These are phyloP conservation scores for Nemopilema nomurai DNA, from an alignment of 30 jellyfish, hydroid and myxozoan genomes.

Conservation along the genomic window DNA sequence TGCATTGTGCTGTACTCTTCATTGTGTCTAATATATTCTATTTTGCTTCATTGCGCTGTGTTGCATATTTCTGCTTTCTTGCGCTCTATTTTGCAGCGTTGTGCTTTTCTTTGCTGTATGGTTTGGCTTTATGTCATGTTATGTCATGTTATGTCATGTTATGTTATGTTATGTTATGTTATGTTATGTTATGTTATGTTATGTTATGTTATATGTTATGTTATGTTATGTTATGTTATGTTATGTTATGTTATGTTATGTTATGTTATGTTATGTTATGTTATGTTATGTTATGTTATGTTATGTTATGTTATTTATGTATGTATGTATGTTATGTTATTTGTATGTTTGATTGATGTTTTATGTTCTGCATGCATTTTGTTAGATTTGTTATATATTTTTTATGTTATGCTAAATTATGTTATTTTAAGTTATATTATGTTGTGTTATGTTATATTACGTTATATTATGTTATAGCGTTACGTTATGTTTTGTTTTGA, in stretches of 20 bases:
- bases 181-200: not conserved
- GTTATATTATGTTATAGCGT: not conserved
- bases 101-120: not conserved
- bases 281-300: conserved; percentile 41
- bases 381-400: not conserved
- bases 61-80: not conserved
- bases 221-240: conserved; percentile 50
- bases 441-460: not conserved
- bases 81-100: not conserved
- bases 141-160: conserved; percentile 21
- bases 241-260: conserved; percentile 53
- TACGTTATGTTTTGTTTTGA: too few species aligned
- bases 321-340: conserved; percentile 2
- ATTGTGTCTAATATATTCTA: not conserved
- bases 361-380: not conserved
- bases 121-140: not conserved
- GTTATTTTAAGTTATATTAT: too few species aligned
- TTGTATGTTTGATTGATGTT: not conserved
- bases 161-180: conserved; percentile 32
- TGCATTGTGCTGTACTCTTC: not conserved
- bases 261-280: conserved; percentile 43
- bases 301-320: conserved; percentile 24
- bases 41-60: not conserved
- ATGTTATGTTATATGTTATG: conserved; percentile 18
- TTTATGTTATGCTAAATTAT: conserved; percentile 7